Evolutionary conservation across 2,797 vertebrate genomes (phyloP), one percentile per base, ranked within the genome.

Genomic region (Centroberyx gerrardi): DNA sequence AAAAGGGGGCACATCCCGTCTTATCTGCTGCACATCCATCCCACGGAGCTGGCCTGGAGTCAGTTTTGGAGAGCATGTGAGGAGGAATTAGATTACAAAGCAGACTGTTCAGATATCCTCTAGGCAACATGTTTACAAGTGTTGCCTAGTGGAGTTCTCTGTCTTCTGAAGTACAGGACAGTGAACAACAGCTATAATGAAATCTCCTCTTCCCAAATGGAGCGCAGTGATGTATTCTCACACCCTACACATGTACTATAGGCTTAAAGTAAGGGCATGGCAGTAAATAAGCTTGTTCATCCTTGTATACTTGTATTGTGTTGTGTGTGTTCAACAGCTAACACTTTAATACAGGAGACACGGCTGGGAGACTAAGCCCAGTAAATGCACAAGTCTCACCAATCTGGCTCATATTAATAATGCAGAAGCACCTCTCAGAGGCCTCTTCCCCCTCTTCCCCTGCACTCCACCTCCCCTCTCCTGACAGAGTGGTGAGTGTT

Each of bases 321-420:
- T 22, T 22, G 22, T 22, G 22, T 22, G 22, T 60, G 38, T 69
- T 66, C 55, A 68, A 48, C 52, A 71, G 58, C 80, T 71, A 65
- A 83, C 78, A 78, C 69, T 78, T 68, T 56, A 62, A 71, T 79
- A 74, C 80, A 84, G 76, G 63, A 85, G 76, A 81, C 83, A 79
- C n/a, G 74, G 72, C 78, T 73, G 64, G 51, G 78, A 64, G 74
- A 90, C 80, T 72, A 74, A 84, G 74, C 72, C 72, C 71, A 69
- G 81, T 48, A 81, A 80, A 75, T 31, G 68, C 81, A 74, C 61
- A 76, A 81, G 82, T 87, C 76, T 74, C 53, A 69, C 67, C 88
- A 90, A 91, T 89, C 90, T 93, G 92, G 64, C 80, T 67, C 42
- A 60, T 74, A 94, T 95, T 90, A 95, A 94, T 94, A 94, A 95